These are phyloP conservation scores for Cheilosia urbana DNA, from an alignment of 2,888 invertebrate genomes.

Conservation along the genomic window DNA sequence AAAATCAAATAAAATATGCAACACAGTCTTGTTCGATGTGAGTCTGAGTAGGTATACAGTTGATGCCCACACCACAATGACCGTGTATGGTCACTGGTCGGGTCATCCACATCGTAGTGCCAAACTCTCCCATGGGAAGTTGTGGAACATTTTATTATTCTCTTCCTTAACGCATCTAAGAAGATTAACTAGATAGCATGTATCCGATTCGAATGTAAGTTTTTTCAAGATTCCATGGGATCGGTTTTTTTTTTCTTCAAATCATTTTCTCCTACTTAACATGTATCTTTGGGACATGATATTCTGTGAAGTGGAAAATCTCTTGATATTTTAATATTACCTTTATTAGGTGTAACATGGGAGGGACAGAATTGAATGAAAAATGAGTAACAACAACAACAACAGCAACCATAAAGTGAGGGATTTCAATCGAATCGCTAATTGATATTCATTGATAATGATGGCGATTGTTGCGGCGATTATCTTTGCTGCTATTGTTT, in stretches of 20 bases:
- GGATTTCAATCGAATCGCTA: slow-evolving; percentile 50
- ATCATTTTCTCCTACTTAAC: slow-evolving; percentile 20
- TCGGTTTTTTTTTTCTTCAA: neutral
- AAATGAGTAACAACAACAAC: slow-evolving; percentile 1
- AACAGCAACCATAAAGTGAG: slow-evolving; percentile 29
- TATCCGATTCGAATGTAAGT: slow-evolving; percentile 19
- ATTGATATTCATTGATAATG: slow-evolving; percentile 69
- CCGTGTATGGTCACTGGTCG: neutral
- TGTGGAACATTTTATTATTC: slow-evolving; percentile 19
- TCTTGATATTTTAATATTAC: slow-evolving; percentile 14
- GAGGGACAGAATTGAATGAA: neutral
- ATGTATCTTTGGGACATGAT: slow-evolving; percentile 7
- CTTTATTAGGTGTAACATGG: slow-evolving; percentile 45
- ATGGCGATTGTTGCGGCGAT: slow-evolving; percentile 45
- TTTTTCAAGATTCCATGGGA: neutral
- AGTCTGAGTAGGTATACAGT: neutral
- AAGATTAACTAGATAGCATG: slow-evolving; percentile 44
- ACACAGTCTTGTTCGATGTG: slow-evolving; percentile 13
- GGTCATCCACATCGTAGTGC: slow-evolving; percentile 3
- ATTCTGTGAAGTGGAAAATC: slow-evolving; percentile 25
- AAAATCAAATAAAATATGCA: slow-evolving; percentile 59
- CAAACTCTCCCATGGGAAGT: slow-evolving; percentile 21
- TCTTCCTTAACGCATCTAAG: slow-evolving; percentile 13
- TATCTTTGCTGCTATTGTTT: slow-evolving; percentile 21
- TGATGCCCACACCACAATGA: slow-evolving; percentile 26